phyloP scores from a whole-genome alignment of 2,113 vertebrate species.

The Penelope pileata region DNA sequence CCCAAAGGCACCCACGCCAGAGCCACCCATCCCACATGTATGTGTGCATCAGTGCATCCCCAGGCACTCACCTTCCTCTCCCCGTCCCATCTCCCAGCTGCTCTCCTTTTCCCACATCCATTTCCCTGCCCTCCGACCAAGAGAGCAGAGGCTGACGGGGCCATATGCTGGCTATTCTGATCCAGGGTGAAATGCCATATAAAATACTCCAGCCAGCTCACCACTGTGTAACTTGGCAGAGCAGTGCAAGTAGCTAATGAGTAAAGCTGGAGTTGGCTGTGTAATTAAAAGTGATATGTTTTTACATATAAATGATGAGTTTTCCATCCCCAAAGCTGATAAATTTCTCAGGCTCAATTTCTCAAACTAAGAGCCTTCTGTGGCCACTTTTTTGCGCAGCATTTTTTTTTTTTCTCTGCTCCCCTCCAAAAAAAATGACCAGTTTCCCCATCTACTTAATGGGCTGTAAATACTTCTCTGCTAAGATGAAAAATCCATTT shows the following conservation, averaged over 20 bases:
- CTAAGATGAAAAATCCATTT: conserved; percentile 72
- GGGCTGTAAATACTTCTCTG: conserved; percentile 65
- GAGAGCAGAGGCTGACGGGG: neutral
- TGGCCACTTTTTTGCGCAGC: conserved; percentile 4
- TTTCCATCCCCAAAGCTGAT: conserved; percentile 65
- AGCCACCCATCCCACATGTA: neutral
- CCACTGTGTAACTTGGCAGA: conserved; percentile 64
- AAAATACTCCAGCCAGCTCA: conserved; percentile 34
- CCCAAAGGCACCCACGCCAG: neutral
- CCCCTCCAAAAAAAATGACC: conserved; percentile 42
- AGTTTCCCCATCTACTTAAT: conserved; percentile 63
- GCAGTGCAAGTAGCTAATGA: neutral
- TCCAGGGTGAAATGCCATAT: conserved; percentile 45
- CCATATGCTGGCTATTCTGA: conserved; percentile 27
- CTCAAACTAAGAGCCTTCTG: conserved; percentile 51
- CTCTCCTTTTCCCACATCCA: neutral
- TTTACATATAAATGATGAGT: conserved; percentile 61
- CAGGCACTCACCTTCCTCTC: neutral
- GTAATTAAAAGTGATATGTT: conserved; percentile 69
- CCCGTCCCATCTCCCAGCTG: neutral
- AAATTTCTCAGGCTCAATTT: conserved; percentile 57
- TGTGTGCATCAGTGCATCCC: rapidly evolving
- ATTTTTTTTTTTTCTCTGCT: neutral
- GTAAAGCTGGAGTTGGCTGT: conserved; percentile 54
- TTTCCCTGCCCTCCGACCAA: neutral